phyloP scores from a whole-genome alignment of 2,797 vertebrate species.

The Miichthys miiuy region DNA sequence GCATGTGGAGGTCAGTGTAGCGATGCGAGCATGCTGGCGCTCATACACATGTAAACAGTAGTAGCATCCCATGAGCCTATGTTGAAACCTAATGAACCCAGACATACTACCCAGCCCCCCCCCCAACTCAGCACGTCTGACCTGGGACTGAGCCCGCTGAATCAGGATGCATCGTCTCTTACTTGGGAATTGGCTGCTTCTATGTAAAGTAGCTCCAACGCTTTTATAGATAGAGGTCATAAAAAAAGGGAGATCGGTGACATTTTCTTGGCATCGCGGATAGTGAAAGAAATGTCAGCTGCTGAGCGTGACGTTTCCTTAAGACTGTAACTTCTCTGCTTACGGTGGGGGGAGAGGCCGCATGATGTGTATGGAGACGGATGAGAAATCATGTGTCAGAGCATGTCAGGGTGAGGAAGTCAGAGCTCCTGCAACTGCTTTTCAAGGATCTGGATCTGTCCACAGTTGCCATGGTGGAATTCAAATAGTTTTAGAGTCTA shows the following conservation, averaged over 20 bases:
- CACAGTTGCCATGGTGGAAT: not conserved
- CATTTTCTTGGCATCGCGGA: conserved; percentile 58
- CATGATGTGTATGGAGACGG: not conserved
- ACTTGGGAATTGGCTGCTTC: conserved; percentile 33
- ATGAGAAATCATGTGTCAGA: conserved; percentile 16
- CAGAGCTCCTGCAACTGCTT: conserved; percentile 4
- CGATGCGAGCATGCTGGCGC: conserved; percentile 24
- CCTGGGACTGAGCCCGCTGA: conserved; percentile 32
- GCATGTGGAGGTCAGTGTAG: conserved; percentile 73
- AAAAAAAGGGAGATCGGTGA: conserved; percentile 53
- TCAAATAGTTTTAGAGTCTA: not conserved
- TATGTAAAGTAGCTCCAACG: conserved; percentile 27
- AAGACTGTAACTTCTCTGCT: conserved; percentile 54
- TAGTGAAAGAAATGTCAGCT: conserved; percentile 64
- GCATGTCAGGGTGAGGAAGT: conserved; percentile 12
- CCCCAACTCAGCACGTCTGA: not conserved
- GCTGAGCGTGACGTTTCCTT: conserved; percentile 45
- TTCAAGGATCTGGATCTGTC: not conserved
- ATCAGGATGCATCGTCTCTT: conserved; percentile 37
- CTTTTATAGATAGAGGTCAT: conserved; percentile 58
- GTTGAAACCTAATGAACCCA: conserved; percentile 48
- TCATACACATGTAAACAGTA: conserved; percentile 68
- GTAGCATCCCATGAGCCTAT: conserved; percentile 48
- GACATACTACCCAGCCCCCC: conserved; percentile 38
- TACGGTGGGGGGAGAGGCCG: not conserved